Evolutionary conservation across 2,113 vertebrate genomes (phyloP), one percentile per base, ranked within the genome.

Genomic region (Hemiscyllium ocellatum): DNA sequence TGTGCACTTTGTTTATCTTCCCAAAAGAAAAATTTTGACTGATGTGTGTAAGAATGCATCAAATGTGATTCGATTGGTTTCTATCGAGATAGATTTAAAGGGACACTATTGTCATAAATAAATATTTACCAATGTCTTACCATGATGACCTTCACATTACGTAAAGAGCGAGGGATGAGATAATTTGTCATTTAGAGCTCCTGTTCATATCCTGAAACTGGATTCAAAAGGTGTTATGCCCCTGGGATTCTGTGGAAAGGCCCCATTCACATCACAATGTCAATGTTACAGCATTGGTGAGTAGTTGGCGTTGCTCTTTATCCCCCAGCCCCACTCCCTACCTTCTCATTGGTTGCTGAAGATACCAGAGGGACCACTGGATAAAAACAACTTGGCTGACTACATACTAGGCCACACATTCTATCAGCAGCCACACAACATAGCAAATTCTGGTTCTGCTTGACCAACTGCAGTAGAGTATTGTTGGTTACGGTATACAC

Each of bases 241-340:
- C 10, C 47, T 22, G 29, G 47, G 50, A 47, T 87, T 22, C 47
- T 87, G 8, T 29, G 13, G 8, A 26, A 87, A 87, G 50, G 2
- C 50, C 22, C 85, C 47, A 20, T 87, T 87, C 85, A 15, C 8
- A 87, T 87, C 26, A 56, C 47, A 26, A 87, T 33, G 33, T 37
- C 7, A 85, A 47, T 20, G 42, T 2, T 5, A 4, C 83, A 56
- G 24, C 50, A 56, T 52, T 56, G 47, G 85, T 56, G 50, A 26
- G 22, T 56, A 12, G 2, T 52, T 50, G 47, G 50, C 56, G 24
- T 10, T 26, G 50, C 24, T 24, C 47, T 37, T 69, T 24, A 20
- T 37, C 22, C 20, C 95, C 95, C 96, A 94, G 96, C 93, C 95
- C 50, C 29, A 47, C 37, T 42, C 68, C 20, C 91, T 33, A 15